Evolutionary conservation across 2,797 vertebrate species (phyloP), one percentile per base, ranked within the genome.

Genomic region (Cynopterus sphinx): DNA sequence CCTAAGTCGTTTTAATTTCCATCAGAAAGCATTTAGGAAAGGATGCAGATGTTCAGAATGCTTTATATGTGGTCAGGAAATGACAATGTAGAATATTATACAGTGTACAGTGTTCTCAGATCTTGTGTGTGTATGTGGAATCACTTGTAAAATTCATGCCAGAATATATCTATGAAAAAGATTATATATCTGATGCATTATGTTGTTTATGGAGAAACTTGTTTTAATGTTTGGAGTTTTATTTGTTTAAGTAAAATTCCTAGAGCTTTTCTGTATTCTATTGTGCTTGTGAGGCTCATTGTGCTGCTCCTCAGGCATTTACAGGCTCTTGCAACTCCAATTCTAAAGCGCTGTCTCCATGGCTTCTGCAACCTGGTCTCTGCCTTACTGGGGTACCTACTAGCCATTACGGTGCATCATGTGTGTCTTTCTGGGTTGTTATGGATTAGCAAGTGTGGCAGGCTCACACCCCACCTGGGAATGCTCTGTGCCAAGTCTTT

Each of bases 401-500:
- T 78, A 33, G 36, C 90, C 90, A 12, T 82, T 84, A 33, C 92
- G 97, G 53, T 96, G 92, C 67, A 26, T 88, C 85, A 0, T 31
- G 17, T 87, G 17, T 93, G 43, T 57, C 94, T 96, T 96, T 97
- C 96, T 55, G 86, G 88, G 83, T 87, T 51, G 7, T 41, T 90
- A 82, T 96, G 94, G 95, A 96, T 70, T 97, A 96, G 88, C 93
- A 92, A 79, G 94, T 96, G 94, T 77, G 84, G 95, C 81, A 4
- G 41, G 96, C 91, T 95, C 96, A 75, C 78, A 79, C 65, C 26
- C 0, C 33, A 63, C 79, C 90, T 74, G 63, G 86, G 95, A 97
- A 95, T 87, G 87, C 96, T 97, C 96, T 98, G 39, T 98, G 96
- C 97, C 98, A 98, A 98, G 88, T 98, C 91, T 98, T 75, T 96